Conservation (phyloP, 2,113 vertebrate genomes). For the Antigone vipio region DNA sequence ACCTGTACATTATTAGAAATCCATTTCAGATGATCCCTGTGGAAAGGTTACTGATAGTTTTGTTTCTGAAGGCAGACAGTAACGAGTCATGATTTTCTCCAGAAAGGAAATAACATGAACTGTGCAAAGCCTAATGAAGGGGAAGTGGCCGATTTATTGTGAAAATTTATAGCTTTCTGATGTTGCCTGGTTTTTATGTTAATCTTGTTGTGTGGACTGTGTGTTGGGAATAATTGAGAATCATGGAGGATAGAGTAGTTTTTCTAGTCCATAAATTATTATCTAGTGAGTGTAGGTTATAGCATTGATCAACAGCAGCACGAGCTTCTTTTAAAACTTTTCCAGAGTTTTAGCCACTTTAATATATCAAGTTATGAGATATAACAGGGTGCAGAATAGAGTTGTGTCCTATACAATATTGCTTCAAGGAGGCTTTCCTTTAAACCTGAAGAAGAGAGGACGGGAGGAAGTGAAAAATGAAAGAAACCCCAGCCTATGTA, state of each 20-base stretch:
- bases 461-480: not conserved
- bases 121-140: not conserved
- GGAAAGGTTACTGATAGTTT: not conserved
- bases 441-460: not conserved
- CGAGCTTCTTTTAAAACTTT: not conserved
- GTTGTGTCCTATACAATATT: not conserved
- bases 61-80: slow-evolving; percentile 11
- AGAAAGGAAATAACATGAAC: slow-evolving; percentile 10
- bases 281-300: not conserved
- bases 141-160: not conserved
- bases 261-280: not conserved
- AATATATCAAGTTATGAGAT: not conserved
- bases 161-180: not conserved
- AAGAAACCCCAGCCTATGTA: not conserved
- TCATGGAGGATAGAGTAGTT: not conserved
- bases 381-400: not conserved
- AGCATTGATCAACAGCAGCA: not conserved
- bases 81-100: slow-evolving; percentile 8
- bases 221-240: not conserved
- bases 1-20: not conserved
- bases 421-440: not conserved
- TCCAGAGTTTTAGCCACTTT: not conserved
- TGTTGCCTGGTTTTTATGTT: not conserved
- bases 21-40: slow-evolving; percentile 25
- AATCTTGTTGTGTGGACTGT: not conserved